Conservation (phyloP, 2,888 invertebrate genomes). For the Orchestes rusci region DNA sequence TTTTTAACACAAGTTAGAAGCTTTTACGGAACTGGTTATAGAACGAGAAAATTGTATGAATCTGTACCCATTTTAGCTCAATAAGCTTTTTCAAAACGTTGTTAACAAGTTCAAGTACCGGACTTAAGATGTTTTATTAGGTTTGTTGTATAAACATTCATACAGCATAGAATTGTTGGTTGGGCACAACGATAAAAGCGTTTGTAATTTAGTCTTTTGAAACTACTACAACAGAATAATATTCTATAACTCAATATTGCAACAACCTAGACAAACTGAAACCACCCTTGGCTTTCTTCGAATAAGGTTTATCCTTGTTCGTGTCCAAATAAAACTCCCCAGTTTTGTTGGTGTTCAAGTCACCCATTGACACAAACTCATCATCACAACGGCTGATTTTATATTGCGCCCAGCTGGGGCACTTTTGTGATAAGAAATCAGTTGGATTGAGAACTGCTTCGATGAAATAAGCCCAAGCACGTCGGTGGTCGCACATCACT, state of each 20-base stretch:
- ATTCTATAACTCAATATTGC: slow-evolving; percentile 1
- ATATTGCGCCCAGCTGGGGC: slow-evolving; percentile 28
- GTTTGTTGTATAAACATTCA: no score
- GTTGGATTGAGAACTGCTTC: slow-evolving; percentile 33
- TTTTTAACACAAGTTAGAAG: no score
- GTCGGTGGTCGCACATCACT: slow-evolving; percentile 34
- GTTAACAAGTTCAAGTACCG: no score
- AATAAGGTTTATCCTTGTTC: slow-evolving; percentile 31
- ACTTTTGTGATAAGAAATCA: slow-evolving; percentile 29
- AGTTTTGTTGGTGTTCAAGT: slow-evolving; percentile 26
- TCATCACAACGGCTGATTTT: slow-evolving; percentile 26
- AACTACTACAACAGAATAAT: no score
- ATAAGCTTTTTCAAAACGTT: no score
- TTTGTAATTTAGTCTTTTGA: no score
- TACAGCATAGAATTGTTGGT: no score
- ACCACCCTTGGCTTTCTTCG: slow-evolving; percentile 16
- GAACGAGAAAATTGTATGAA: no score
- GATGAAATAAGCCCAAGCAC: slow-evolving; percentile 30
- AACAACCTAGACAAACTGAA: slow-evolving; percentile 15
- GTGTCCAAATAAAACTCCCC: slow-evolving; percentile 35
- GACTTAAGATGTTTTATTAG: no score
- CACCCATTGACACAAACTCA: slow-evolving; percentile 30
- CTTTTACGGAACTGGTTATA: no score
- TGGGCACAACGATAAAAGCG: no score
- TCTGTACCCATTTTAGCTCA: no score